Evolutionary conservation across 2,888 invertebrate genomes (phyloP).

Genomic region (Perizoma flavofasciatum): DNA sequence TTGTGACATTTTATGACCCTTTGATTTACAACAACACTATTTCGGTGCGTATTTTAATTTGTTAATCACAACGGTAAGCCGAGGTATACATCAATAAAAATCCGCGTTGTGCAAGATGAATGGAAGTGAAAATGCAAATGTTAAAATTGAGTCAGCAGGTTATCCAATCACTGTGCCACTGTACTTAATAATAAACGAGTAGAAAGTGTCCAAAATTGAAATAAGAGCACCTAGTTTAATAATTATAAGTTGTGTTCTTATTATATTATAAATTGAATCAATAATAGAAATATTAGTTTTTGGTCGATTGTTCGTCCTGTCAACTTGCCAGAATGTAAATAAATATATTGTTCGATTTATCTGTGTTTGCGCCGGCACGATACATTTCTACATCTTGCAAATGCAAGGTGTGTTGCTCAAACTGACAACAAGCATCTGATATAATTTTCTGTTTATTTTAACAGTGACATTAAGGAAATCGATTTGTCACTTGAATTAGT

Average conservation of each 20-base stretch:
- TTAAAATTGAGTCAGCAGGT: constrained; percentile 1
- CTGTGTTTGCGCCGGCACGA: constrained; percentile 6
- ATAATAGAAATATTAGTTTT: no score
- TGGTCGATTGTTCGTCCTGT: background rate
- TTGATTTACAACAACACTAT: constrained; percentile 68
- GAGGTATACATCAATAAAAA: constrained; percentile 33
- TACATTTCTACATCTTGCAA: constrained; percentile 18
- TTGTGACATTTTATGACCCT: constrained; percentile 63
- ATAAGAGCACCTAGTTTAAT: no score
- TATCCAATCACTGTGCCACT: background rate
- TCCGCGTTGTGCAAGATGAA: constrained; percentile 21
- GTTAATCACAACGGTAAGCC: constrained; percentile 38
- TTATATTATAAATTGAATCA: no score
- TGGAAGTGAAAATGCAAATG: constrained; percentile 18
- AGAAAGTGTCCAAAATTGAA: no score
- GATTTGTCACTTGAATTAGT: constrained; percentile 36
- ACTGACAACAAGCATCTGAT: constrained; percentile 14
- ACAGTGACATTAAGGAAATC: constrained; percentile 32
- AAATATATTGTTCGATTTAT: constrained; percentile 16
- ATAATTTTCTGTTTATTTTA: constrained; percentile 19
- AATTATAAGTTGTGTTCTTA: no score
- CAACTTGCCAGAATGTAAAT: constrained; percentile 4
- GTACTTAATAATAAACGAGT: no score
- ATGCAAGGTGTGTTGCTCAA: constrained; percentile 12
- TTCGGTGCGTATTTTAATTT: constrained; percentile 61